Evolutionary conservation across 2,888 invertebrate species (phyloP), one percentile per base, ranked within the genome.

Genomic region (Drosophila phalerata): DNA sequence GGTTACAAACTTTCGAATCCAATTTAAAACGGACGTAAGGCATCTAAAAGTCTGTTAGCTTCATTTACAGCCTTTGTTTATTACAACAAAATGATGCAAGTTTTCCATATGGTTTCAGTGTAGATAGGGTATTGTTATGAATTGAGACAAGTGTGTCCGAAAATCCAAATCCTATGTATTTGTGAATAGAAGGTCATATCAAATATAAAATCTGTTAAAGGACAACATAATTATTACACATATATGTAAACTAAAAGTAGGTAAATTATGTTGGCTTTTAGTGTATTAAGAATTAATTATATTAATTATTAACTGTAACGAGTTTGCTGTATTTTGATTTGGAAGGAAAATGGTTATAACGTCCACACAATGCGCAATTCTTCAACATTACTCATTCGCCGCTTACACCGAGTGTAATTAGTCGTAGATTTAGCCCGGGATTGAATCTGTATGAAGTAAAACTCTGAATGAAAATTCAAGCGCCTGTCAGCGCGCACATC

Each of bases 401-500:
- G 37, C 17, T 10, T 22, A 17, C 30, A 49, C 53, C 51, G 15
- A 3, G 11, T 30, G 57, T 40, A 52, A 65, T 74, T 45, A 67
- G 63, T 63, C 56, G 43, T 37, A 43, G 40, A 37, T 40, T 60
- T 37, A 40, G 64, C 48, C 34, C 19, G 28, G 28, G 28, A 40
- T 60, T 64, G 53, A 40, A 47, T 47, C 56, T 52, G 19, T n/a
- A 37, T 38, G 15, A 38, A 55, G 13, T 56, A 19, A 37, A 37
- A 34, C 13, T 5, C 28, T 37, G 25, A 53, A 40, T 32, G 47
- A 47, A 55, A 53, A 60, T 68, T 60, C 11, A 40, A 49, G 56
- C 42, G 57, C 25, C 61, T 51, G 60, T 61, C 57, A 68, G 32
- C 47, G 32, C 43, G 56, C 30, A 65, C 15, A 56, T 76, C 58